Percentiles rank a stretch among this genome's conserved stretches.
Conservation (phyloP, 2,797 vertebrate genomes). For the Peromyscus eremicus region DNA sequence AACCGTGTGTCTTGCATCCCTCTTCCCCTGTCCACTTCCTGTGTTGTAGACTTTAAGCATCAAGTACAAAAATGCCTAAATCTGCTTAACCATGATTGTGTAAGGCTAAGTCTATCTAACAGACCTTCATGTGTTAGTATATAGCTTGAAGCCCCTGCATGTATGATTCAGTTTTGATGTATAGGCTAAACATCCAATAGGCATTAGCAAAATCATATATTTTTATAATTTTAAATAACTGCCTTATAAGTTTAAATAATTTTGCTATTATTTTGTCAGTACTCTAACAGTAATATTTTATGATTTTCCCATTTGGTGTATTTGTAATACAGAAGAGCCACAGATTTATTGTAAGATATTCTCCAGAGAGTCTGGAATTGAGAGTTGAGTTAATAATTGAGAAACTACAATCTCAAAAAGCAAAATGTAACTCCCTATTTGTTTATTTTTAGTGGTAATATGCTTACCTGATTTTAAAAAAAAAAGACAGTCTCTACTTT, state of each 20-base stretch:
- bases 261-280: not conserved
- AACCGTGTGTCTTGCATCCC: not conserved
- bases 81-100: not conserved
- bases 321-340: conserved; percentile 11
- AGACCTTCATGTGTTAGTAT: not conserved
- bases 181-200: not conserved
- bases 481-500: not conserved
- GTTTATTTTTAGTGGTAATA: conserved; percentile 7
- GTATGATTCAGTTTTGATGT: not conserved
- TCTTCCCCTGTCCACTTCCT: not conserved
- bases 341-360: not conserved
- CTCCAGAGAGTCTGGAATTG: not conserved
- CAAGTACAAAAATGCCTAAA: not conserved
- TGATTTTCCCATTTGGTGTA: not conserved
- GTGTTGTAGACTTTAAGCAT: not conserved
- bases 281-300: not conserved
- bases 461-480: not conserved
- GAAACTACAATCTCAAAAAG: not conserved
- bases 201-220: not conserved
- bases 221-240: conserved; percentile 1
- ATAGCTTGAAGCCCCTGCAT: not conserved
- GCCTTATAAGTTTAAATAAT: not conserved
- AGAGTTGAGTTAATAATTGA: conserved; percentile 3
- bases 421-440: not conserved
- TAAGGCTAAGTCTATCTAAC: not conserved